phyloP scores from a whole-genome alignment of 23 tunicate species.

The Styela clava region DNA sequence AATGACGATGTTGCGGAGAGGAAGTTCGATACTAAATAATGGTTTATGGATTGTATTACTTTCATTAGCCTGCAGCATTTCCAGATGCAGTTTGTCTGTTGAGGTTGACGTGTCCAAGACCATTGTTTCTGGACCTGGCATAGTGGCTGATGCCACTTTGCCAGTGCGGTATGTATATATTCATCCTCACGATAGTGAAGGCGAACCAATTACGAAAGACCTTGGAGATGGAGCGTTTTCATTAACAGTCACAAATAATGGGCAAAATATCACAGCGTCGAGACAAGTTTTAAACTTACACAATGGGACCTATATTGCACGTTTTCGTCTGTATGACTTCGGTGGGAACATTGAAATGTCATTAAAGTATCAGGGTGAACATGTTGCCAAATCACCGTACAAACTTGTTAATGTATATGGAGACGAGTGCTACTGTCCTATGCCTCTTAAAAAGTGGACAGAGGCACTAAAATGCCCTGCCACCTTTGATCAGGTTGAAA shows the following conservation, averaged over 20 bases:
- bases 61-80: too few relatives aligned
- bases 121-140: conserved; percentile 71
- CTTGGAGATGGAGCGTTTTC: conserved; percentile 70
- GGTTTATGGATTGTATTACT: too few relatives aligned
- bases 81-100: too few relatives aligned
- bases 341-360: conserved; percentile 59
- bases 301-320: conserved; percentile 81
- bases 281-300: conserved; percentile 52
- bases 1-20: too few relatives aligned
- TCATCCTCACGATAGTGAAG: conserved; percentile 63
- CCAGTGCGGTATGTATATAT: conserved; percentile 82
- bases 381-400: conserved; percentile 71
- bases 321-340: conserved; percentile 78
- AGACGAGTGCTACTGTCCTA: conserved; percentile 86
- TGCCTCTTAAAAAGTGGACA: conserved; percentile 55
- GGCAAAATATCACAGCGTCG: conserved; percentile 55
- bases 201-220: conserved; percentile 60
- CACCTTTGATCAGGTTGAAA: conserved; percentile 51
- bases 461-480: conserved; percentile 79
- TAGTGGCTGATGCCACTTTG: conserved; percentile 50
- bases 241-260: conserved; percentile 12
- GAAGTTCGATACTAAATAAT: too few relatives aligned
- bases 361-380: conserved; percentile 42
- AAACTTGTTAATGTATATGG: conserved; percentile 67
- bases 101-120: conserved; percentile 46